phyloP scores from a whole-genome alignment of 2,888 invertebrate species.

The Electrophaes corylata region DNA sequence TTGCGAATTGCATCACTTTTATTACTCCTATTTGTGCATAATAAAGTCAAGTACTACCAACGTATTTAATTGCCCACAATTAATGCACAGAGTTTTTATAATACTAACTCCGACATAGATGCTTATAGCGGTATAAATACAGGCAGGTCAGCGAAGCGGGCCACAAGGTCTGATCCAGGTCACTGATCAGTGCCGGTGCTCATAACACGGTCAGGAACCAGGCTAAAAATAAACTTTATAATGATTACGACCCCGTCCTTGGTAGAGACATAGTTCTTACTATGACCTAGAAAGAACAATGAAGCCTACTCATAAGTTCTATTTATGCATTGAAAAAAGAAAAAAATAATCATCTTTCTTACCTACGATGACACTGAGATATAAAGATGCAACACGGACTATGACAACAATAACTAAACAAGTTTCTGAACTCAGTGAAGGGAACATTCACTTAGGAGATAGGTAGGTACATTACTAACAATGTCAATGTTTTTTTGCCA shows the following conservation, averaged over 20 bases:
- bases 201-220: conserved; percentile 56
- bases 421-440: too few relatives aligned
- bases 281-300: too few relatives aligned
- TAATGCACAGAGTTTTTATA: background rate
- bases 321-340: too few relatives aligned
- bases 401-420: too few relatives aligned
- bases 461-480: too few relatives aligned
- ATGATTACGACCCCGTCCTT: background rate
- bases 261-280: too few relatives aligned
- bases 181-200: conserved; percentile 65
- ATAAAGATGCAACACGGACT: background rate
- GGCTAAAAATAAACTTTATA: conserved; percentile 36
- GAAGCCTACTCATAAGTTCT: too few relatives aligned
- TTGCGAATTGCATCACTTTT: conserved; percentile 8
- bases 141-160: conserved; percentile 60
- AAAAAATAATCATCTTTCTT: too few relatives aligned
- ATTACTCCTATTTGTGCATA: background rate
- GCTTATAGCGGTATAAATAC: conserved; percentile 29
- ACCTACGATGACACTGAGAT: background rate
- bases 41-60: background rate
- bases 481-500: too few relatives aligned
- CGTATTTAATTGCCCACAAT: background rate
- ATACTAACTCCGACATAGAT: conserved; percentile 14
- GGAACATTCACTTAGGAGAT: too few relatives aligned
- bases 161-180: conserved; percentile 58